phyloP scores from a whole-genome alignment of 64 coral and sea anemone genomes.

The Stichodactyla mertensii region DNA sequence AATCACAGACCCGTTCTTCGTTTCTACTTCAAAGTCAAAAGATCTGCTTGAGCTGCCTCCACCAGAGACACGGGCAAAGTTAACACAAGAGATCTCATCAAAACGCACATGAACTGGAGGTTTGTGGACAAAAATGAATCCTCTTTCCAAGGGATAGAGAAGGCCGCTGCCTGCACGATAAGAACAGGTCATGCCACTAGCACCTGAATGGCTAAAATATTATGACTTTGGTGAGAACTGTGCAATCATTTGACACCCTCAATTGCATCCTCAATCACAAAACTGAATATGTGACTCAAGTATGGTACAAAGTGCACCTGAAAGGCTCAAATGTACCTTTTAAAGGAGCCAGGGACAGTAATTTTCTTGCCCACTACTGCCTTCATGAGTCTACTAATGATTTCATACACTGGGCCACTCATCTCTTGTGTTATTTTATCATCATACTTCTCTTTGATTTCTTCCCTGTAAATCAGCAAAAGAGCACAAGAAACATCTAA shows the following conservation, averaged over 20 bases:
- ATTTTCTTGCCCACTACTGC: constrained; percentile 90
- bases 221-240: not conserved
- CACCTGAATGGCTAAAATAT: constrained; percentile 44
- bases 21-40: constrained; percentile 98
- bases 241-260: too few relatives aligned
- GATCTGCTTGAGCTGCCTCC: constrained; percentile 90
- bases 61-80: constrained; percentile 94
- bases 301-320: too few relatives aligned
- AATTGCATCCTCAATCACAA: too few relatives aligned
- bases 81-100: constrained; percentile 91
- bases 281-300: too few relatives aligned
- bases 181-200: constrained; percentile 83
- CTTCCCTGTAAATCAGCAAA: constrained; percentile 56
- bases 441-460: constrained; percentile 85
- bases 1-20: constrained; percentile 70
- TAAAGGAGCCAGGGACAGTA: constrained; percentile 92
- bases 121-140: constrained; percentile 96
- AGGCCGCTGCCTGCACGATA: constrained; percentile 94
- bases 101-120: constrained; percentile 91
- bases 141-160: constrained; percentile 89
- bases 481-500: too few relatives aligned
- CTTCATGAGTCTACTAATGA: constrained; percentile 88
- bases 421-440: constrained; percentile 87
- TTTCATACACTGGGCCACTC: constrained; percentile 96
- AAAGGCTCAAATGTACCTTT: constrained; percentile 38